Base-by-base conservation (phyloP, 2,888 invertebrate genomes). In the Acrocera orbiculus region DNA sequence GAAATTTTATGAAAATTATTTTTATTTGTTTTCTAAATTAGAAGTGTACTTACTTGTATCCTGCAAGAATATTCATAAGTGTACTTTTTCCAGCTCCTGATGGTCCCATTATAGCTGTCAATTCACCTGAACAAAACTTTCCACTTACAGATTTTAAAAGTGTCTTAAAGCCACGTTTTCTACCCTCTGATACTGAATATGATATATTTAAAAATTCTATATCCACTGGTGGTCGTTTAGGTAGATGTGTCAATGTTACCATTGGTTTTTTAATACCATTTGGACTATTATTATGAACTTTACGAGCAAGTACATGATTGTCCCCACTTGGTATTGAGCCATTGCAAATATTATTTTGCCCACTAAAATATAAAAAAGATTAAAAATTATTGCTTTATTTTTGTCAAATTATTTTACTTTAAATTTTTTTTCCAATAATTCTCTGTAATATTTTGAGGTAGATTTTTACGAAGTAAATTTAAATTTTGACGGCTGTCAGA, bases 81-180 rank as follows among this genome's bases (percentile, higher is more conserved):
- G 85, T 83, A 51, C 76, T 81, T 51, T 83, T 83, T 26, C 72
- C 72, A 10, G 73, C 72, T 2, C 72, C 72, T 1, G 90, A 90
- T 19, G 93, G 92, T 20, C 93, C 93, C 90, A 93, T 90, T 38
- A 93, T 90, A 19, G 89, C 92, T 1, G 89, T 87, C 46, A 93
- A 65, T 52, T 90, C 85, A n/a, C 92, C 86, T 40, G 82, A 83
- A 45, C 71, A 69, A 56, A 90, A 87, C 51, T 78, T 78, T 7
- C 93, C 93, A 48, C 80, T 83, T 36, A 93, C 77, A 46, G 79
- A 73, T 62, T 87, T 89, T 45, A 89, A 63, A 48, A 90, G 76
- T 10, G 82, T 79, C 59, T 90, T 90, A 56, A 77, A 79, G 6
- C 83, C 83, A 43, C 77, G 67, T 53, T 73, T 70, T 42, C 79